Evolutionary conservation across 1,140 invertebrate species (phyloP), one percentile per base, ranked within the genome.

Genomic region (Agraylea sexmaculata): DNA sequence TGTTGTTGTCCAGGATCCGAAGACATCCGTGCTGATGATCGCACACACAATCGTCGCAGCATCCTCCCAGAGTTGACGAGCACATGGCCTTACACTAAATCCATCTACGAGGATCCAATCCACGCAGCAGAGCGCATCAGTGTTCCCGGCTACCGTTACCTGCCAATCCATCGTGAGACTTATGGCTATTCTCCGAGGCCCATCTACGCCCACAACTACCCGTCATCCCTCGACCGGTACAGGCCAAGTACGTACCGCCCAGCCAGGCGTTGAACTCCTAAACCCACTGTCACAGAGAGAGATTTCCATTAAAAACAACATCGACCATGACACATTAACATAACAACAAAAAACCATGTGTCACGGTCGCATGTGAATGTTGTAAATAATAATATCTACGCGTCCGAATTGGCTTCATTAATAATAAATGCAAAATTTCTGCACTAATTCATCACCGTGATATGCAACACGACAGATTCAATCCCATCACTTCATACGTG

Each of bases 151-250:
- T 88, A 89, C 74, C 80, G 83, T 67, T 89, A 89, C 68, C 68
- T 85, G 59, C 85, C 85, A 49, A 78, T 89, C 49, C 83, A 85
- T 59, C 77, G 85, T 51, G 84, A 89, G 56, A 83, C 78, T 54
- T 89, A 89, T 64, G 85, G 85, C 45, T 86, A 86, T 65, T 82
- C 83, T 43, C 84, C 85, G 47, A 74, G 84, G 61, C 74, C 81
- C 58, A 80, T 88, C 70, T 86, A 84, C 61, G 78, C 82, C 49
- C 80, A 84, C 70, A 82, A 86, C 66, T 86, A 84, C 69, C 76
- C 75, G 51, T 58, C 62, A 45, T 74, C 75, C 51, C 64, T 80
- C 61, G 78, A 80, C 58, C 72, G 77, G 68, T 80, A 81, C 78
- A 75, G 79, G 73, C 78, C 82, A 71, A 80, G 83, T 86, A 78